Conservation (phyloP, 2,888 invertebrate species). For the Epistrophe eligans region DNA sequence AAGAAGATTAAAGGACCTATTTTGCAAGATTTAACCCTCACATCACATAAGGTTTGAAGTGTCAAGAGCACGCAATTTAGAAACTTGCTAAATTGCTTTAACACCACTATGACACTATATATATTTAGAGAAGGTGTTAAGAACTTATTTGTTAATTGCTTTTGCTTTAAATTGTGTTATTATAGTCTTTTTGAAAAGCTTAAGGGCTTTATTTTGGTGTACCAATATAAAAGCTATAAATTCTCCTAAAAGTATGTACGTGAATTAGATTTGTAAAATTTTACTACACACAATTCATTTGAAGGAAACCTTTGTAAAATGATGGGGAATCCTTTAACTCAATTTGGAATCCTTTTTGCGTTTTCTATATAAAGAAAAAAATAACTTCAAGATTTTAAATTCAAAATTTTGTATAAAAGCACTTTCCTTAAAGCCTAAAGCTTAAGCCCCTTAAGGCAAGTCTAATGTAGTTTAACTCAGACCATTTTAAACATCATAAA, state of each 20-base stretch:
- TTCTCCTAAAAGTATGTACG: not conserved
- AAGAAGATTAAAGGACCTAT: conserved; percentile 2
- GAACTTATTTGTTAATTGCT: conserved; percentile 51
- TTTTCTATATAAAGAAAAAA: not conserved
- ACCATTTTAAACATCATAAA: not conserved
- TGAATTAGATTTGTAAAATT: conserved; percentile 35
- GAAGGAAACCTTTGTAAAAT: conserved; percentile 13
- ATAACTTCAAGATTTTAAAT: conserved; percentile 36
- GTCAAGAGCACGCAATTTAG: conserved; percentile 28
- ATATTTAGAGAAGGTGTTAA: conserved; percentile 8
- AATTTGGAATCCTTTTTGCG: conserved; percentile 20
- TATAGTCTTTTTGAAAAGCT: conserved; percentile 15
- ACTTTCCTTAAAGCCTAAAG: conserved; percentile 1
- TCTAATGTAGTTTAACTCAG: conserved; percentile 2
- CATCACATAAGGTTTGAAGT: not conserved
- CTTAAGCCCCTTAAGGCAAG: conserved; percentile 4
- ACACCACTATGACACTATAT: conserved; percentile 9
- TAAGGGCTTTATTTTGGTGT: conserved; percentile 4
- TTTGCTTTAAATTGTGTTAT: conserved; percentile 26
- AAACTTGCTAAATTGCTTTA: conserved; percentile 49
- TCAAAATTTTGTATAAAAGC: conserved; percentile 3
- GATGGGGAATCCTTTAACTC: conserved; percentile 21
- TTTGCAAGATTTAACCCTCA: conserved; percentile 7
- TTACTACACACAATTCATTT: conserved; percentile 12
- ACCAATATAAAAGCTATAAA: conserved; percentile 28